phyloP scores from a whole-genome alignment of 1,140 invertebrate species.

The Bombus pascuorum region DNA sequence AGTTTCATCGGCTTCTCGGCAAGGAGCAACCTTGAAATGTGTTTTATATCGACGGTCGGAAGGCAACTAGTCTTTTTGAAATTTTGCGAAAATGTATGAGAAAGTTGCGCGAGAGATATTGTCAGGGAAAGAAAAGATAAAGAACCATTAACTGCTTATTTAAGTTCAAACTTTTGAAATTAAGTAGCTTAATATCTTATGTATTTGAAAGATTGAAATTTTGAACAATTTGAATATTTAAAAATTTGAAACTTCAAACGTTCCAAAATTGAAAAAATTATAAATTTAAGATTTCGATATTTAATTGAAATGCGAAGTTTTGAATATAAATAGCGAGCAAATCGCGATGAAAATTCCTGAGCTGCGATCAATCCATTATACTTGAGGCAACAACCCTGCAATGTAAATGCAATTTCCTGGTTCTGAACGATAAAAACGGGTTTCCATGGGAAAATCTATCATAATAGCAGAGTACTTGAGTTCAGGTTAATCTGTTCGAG shows the following conservation, averaged over 20 bases:
- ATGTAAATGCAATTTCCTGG: background rate
- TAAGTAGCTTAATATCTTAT: background rate
- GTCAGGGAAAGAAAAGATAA: background rate
- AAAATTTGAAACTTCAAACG: background rate
- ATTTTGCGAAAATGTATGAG: background rate
- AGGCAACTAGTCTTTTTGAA: background rate
- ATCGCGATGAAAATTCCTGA: background rate
- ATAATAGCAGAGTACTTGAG: background rate
- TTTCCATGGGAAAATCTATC: background rate
- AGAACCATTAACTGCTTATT: background rate
- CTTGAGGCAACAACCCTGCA: background rate
- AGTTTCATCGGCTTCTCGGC: background rate
- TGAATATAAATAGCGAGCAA: background rate
- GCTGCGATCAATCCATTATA: background rate
- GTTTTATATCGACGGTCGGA: background rate
- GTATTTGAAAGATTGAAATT: background rate
- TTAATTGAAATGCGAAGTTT: too few species aligned
- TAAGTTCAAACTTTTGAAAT: background rate
- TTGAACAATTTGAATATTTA: background rate
- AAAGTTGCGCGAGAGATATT: background rate
- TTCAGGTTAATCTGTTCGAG: background rate
- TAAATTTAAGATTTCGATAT: background rate
- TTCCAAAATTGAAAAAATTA: background rate
- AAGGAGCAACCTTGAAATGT: conserved; percentile 15
- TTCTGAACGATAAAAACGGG: background rate